phyloP scores from a whole-genome alignment of 1,140 invertebrate genomes.

The Drosophila parabipectinata region DNA sequence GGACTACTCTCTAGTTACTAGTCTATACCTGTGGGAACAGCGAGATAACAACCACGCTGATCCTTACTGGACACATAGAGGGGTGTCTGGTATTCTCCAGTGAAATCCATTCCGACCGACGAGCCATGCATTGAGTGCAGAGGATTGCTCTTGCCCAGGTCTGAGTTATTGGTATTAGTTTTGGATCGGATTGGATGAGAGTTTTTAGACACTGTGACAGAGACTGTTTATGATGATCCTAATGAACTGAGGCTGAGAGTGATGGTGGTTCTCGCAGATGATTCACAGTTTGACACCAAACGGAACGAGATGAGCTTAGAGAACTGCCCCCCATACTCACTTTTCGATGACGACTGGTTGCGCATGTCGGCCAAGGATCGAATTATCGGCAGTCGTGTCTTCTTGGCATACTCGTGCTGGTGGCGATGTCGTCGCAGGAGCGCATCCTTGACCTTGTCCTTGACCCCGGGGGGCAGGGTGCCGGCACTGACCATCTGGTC shows the following conservation, averaged over 20 bases:
- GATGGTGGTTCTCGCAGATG: conserved; percentile 28
- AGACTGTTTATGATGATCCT: conserved; percentile 29
- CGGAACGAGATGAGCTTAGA: conserved; percentile 63
- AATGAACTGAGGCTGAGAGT: conserved; percentile 26
- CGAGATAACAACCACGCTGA: conserved; percentile 90
- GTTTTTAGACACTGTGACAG: conserved; percentile 66
- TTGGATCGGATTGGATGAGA: conserved; percentile 32
- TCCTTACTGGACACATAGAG: conserved; percentile 87
- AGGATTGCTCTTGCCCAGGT: conserved; percentile 66
- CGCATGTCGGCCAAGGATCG: conserved; percentile 97
- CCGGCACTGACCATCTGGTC: conserved; percentile 95
- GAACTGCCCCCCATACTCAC: conserved; percentile 87
- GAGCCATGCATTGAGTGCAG: conserved; percentile 67
- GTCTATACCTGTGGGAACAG: conserved; percentile 87
- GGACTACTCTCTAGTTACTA: conserved; percentile 30
- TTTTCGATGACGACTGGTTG: conserved; percentile 97
- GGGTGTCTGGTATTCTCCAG: conserved; percentile 85
- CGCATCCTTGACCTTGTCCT: conserved; percentile 94
- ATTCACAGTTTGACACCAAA: conserved; percentile 50
- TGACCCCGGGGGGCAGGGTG: conserved; percentile 89
- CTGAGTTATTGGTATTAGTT: conserved; percentile 42
- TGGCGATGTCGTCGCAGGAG: conserved; percentile 96
- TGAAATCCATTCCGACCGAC: conserved; percentile 49
- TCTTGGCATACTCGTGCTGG: conserved; percentile 93
- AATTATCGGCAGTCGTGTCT: conserved; percentile 96